Evolutionary conservation across 2,113 vertebrate genomes (phyloP), one percentile per base, ranked within the genome.

Genomic region (Scartelaos histophorus): DNA sequence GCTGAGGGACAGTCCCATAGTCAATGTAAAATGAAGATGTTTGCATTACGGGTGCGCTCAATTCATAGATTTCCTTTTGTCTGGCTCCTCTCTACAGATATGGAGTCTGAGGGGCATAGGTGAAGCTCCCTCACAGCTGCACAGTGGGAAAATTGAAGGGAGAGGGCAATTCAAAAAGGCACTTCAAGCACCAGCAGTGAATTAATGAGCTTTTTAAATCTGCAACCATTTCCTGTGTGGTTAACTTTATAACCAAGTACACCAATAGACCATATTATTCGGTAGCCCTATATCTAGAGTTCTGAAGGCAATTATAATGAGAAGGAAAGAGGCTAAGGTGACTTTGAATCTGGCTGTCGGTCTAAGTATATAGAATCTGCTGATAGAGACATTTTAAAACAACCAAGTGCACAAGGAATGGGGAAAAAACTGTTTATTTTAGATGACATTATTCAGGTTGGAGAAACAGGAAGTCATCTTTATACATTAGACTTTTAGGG

Each of bases 81-180:
- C 75, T 86, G 82, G 49, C 24, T 78, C 54, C 70, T 72, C 79
- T 73, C 70, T 53, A 76, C 51, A 57, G 85, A 80, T 79, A 75
- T 78, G 1, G 83, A 86, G 84, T 19, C 73, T 53, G 86, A 80
- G 87, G 61, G 89, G 62, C 86, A 87, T 62, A 88, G 90, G 88
- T 91, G 88, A 90, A 91, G 89, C 86, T 89, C 86, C 82, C 76
- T 75, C 85, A 84, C 87, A 90, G 90, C 87, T 90, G 87, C 85
- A 81, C 58, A 86, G 78, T 38, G 53, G 66, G 66, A 64, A 65
- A 17, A 61, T 13, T 58, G 56, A 34, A 79, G 68, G 49, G 66
- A 74, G 71, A 29, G 66, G 76, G 46, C 47, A 43, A 38, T 29
- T 58, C 53, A 74, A 68, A 66, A 71, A 71, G 70, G 81, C 84